Evolutionary conservation across 2,113 vertebrate species (phyloP).

Genomic region (Eubucco bourcierii): DNA sequence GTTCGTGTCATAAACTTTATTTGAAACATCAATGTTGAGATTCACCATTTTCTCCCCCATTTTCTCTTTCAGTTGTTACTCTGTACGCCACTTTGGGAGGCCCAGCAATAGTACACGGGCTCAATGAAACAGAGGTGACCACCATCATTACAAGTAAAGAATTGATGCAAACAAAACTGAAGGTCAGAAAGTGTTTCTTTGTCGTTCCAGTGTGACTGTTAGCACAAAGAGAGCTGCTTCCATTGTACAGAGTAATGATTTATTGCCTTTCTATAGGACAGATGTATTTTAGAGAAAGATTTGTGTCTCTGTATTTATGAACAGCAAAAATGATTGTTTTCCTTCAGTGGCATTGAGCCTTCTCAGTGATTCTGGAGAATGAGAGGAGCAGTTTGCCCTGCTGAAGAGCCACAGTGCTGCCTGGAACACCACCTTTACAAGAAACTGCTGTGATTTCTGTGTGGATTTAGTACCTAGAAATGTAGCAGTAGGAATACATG

Average conservation of each 20-base stretch:
- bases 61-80: slow-evolving; percentile 85
- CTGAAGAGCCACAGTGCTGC: not conserved
- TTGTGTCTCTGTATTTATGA: not conserved
- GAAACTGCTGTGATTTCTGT: not conserved
- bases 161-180: slow-evolving; percentile 89
- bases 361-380: not conserved
- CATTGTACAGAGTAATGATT: not conserved
- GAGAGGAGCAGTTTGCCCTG: not conserved
- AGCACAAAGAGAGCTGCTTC: not conserved
- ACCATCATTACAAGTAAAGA: slow-evolving; percentile 95
- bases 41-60: not conserved
- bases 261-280: not conserved
- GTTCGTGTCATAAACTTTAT: not conserved
- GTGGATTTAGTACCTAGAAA: not conserved
- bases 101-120: slow-evolving; percentile 88
- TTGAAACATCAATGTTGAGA: not conserved
- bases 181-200: slow-evolving; percentile 76
- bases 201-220: not conserved
- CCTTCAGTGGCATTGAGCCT: not conserved
- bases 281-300: not conserved
- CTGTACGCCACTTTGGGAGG: slow-evolving; percentile 93
- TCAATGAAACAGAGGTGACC: slow-evolving; percentile 91
- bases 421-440: not conserved
- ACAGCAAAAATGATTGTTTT: not conserved
- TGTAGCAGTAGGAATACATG: not conserved